Evolutionary conservation across 2,888 invertebrate genomes (phyloP).

Genomic region (Diarsia dahlii): DNA sequence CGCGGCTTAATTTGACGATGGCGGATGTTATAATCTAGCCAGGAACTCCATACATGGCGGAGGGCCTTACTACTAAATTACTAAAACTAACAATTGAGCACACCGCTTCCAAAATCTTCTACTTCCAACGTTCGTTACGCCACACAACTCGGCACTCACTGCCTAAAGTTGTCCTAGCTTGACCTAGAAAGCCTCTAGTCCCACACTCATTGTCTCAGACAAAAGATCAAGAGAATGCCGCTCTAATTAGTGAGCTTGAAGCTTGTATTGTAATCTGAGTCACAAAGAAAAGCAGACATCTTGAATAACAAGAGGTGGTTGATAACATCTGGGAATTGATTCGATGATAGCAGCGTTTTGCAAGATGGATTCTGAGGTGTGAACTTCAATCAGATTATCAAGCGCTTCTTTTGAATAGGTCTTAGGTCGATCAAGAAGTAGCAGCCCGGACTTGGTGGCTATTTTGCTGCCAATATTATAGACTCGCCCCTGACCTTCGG

Average conservation of each 20-base stretch:
- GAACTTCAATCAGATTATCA: neutral
- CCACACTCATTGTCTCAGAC: slow-evolving; percentile 59
- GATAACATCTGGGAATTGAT: slow-evolving; percentile 44
- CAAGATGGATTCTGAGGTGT: neutral
- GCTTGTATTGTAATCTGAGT: slow-evolving; percentile 45
- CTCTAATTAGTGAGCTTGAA: slow-evolving; percentile 57
- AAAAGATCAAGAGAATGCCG: slow-evolving; percentile 53
- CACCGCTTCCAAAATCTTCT: slow-evolving; percentile 6
- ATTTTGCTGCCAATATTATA: no score
- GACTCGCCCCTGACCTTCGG: neutral
- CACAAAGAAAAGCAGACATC: slow-evolving; percentile 33
- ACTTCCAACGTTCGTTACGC: neutral
- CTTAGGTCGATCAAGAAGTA: no score
- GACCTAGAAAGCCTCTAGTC: slow-evolving; percentile 61
- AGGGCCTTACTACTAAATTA: no score
- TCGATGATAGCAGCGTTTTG: slow-evolving; percentile 13
- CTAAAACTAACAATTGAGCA: slow-evolving; percentile 18
- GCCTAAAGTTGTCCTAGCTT: slow-evolving; percentile 43
- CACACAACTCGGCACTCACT: slow-evolving; percentile 2
- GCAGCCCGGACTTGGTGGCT: no score
- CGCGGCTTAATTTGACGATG: no score
- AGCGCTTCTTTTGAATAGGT: neutral
- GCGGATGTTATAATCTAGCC: no score
- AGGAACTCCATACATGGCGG: no score
- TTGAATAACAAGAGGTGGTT: slow-evolving; percentile 26